Evolutionary conservation across 2,888 invertebrate genomes (phyloP), one percentile per base, ranked within the genome.

Genomic region (Mechanitis messenoides): DNA sequence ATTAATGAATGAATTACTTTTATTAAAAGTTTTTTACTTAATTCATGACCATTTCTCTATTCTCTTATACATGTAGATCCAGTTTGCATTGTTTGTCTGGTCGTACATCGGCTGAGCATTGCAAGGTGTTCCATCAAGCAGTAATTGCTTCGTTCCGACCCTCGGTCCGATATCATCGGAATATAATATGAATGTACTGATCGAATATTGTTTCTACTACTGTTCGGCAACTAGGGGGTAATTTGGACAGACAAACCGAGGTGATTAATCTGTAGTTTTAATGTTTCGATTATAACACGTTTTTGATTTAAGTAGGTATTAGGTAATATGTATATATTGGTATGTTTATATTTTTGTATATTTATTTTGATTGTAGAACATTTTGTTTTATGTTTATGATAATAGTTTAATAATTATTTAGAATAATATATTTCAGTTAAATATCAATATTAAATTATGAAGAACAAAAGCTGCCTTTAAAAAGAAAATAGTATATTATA

Each of bases 91-190:
- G 66, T 64, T 64, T 64, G 57, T 62, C 60, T 64, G 66, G 60
- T 55, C 60, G 58, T 66, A 66, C 56, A 60, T 61, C 60, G 62
- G 56, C 65, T 61, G 62, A 70, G 74, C 72, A 71, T 70, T 71
- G 84, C 83, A 86, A 85, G 85, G 85, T 84, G 86, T 85, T 81
- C 80, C 76, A 80, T 84, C 81, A 80, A 73, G 58, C 69, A 64
- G 74, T 86, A 87, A 86, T 87, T 82, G 86, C 74, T 71, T 71
- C 68, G 78, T 85, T 85, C 85, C 85, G 85, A 84, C 84, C 84
- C 60, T 59, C 61, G 60, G 56, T 55, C 61, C 61, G 59, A 55
- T 59, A 59, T 61, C 60, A 66, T 62, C 64, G 59, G 59, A 62
- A 58, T 65, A 64, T 68, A 65, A 68, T 67, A 68, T 61, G 61